Percentiles rank a stretch among this genome's conserved stretches.
Conservation (phyloP, 1,140 invertebrate species). For the Drosophila willistoni region DNA sequence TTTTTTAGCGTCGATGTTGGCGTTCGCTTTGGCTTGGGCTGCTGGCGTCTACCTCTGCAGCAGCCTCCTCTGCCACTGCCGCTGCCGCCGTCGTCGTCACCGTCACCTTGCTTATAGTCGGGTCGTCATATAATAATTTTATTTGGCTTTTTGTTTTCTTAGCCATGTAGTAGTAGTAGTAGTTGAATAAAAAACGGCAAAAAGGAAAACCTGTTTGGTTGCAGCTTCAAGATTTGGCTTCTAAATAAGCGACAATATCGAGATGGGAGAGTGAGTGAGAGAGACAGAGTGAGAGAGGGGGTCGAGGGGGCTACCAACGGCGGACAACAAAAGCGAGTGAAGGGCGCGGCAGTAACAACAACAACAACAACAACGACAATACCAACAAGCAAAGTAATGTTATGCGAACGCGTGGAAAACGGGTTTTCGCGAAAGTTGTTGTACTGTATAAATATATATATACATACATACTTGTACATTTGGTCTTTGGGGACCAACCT, state of each 20-base stretch:
- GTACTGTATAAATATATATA: conserved; percentile 3
- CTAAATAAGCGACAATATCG: conserved; percentile 53
- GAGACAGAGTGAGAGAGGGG: conserved; percentile 14
- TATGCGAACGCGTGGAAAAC: conserved; percentile 78
- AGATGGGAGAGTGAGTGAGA: too few relatives aligned
- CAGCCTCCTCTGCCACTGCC: not conserved
- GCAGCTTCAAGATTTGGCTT: conserved; percentile 65
- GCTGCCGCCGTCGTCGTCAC: not conserved
- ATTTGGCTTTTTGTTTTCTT: conserved; percentile 40
- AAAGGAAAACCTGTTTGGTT: conserved; percentile 55
- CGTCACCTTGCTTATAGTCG: conserved; percentile 1
- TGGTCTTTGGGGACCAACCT: conserved; percentile 1
- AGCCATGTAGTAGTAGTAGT: conserved; percentile 4
- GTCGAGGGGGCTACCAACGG: conserved; percentile 21
- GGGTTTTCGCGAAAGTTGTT: conserved; percentile 80
- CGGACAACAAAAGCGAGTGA: conserved; percentile 48
- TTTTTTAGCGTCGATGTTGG: not conserved
- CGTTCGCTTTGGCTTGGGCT: not conserved
- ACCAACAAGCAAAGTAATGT: conserved; percentile 36
- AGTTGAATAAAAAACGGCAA: conserved; percentile 6
- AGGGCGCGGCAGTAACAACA: conserved; percentile 50
- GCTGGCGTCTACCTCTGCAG: conserved; percentile 22
- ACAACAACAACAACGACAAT: conserved; percentile 24
- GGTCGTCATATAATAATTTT: conserved; percentile 58
- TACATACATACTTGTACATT: conserved; percentile 1